phyloP scores from a whole-genome alignment of 2,888 invertebrate species.

The Anarsia innoxiella region DNA sequence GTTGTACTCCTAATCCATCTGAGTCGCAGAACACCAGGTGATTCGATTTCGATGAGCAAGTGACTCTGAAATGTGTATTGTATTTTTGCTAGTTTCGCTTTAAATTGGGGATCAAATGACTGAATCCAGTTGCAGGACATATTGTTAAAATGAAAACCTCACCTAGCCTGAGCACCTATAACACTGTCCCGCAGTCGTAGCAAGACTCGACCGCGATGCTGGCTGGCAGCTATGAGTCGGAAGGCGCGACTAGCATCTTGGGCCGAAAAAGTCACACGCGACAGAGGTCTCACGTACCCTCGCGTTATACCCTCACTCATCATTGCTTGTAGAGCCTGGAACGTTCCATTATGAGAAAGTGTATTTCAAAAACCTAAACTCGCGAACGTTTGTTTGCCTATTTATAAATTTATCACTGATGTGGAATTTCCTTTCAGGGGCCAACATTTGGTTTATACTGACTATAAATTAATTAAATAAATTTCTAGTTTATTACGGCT shows the following conservation, averaged over 20 bases:
- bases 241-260: conserved; percentile 35
- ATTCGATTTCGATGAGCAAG: too few relatives aligned
- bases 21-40: background rate
- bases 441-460: too few relatives aligned
- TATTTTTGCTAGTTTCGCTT: too few relatives aligned
- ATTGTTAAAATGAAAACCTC: too few relatives aligned
- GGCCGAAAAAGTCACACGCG: conserved; percentile 34
- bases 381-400: background rate
- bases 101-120: too few relatives aligned
- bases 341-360: too few relatives aligned
- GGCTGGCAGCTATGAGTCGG: conserved; percentile 35
- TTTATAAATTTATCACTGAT: too few relatives aligned
- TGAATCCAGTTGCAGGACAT: too few relatives aligned
- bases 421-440: too few relatives aligned
- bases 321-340: conserved; percentile 32
- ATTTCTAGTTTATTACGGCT: background rate
- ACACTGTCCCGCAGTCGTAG: conserved; percentile 17
- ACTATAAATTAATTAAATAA: too few relatives aligned
- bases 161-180: conserved; percentile 3
- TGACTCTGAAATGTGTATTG: too few relatives aligned
- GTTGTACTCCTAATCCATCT: background rate
- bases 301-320: conserved; percentile 39
- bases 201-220: conserved; percentile 45
- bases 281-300: conserved; percentile 47
- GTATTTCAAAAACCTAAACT: too few relatives aligned